phyloP scores from a whole-genome alignment of 1,140 invertebrate genomes.

The Euura saliciscinereae region DNA sequence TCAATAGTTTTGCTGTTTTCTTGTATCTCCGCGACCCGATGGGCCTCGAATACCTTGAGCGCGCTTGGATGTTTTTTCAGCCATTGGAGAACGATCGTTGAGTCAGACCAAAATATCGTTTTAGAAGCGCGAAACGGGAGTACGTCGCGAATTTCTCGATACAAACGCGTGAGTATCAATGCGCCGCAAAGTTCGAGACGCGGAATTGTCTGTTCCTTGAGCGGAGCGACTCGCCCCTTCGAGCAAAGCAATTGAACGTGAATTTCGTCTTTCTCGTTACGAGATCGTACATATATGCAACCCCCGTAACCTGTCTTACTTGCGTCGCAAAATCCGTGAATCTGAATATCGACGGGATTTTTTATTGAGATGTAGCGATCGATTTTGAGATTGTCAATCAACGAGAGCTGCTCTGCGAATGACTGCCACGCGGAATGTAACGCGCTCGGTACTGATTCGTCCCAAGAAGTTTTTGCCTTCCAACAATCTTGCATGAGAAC shows the following conservation, averaged over 20 bases:
- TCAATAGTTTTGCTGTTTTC: constrained; percentile 27
- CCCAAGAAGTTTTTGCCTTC: background rate
- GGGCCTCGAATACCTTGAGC: constrained; percentile 39
- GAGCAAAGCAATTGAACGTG: constrained; percentile 38
- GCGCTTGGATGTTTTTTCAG: constrained; percentile 25
- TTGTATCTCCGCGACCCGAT: constrained; percentile 44
- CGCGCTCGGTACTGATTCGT: constrained; percentile 18
- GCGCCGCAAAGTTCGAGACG: constrained; percentile 47
- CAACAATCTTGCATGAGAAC: background rate
- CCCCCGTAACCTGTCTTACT: constrained; percentile 39
- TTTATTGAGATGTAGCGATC: background rate
- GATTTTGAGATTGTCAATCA: constrained; percentile 15
- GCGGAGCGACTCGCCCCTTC: constrained; percentile 50
- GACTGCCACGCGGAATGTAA: constrained; percentile 21
- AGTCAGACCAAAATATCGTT: constrained; percentile 17
- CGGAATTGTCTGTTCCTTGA: constrained; percentile 44
- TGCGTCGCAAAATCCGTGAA: constrained; percentile 46
- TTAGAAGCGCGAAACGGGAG: background rate
- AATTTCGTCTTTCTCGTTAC: constrained; percentile 22
- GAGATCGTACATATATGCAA: constrained; percentile 36
- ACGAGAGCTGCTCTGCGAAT: constrained; percentile 17
- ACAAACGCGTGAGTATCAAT: constrained; percentile 31
- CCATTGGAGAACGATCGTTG: constrained; percentile 31
- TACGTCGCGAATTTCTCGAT: constrained; percentile 19
- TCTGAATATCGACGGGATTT: constrained; percentile 15